phyloP scores from a whole-genome alignment of 2,888 invertebrate species.

The Dexiosoma caninum region DNA sequence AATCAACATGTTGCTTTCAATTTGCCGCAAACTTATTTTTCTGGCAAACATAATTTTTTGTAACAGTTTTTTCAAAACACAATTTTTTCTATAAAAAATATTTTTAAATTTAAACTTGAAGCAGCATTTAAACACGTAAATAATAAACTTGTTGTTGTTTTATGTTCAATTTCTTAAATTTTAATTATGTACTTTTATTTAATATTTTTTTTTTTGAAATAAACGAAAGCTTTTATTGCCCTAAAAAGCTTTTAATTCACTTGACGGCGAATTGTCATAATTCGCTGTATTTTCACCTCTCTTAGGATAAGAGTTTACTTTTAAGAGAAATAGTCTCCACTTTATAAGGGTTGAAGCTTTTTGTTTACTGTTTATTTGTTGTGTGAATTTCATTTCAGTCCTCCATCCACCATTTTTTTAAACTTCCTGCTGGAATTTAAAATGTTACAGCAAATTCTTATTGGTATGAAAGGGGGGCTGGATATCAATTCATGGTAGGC shows the following conservation, averaged over 20 bases:
- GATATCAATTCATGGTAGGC: background rate
- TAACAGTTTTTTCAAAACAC: background rate
- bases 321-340: conserved; percentile 56
- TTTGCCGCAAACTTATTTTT: conserved; percentile 66
- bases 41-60: background rate
- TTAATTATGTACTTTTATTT: too few species aligned
- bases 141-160: too few species aligned
- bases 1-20: conserved; percentile 70
- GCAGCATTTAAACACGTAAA: too few species aligned
- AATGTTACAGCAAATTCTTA: background rate
- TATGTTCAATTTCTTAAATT: too few species aligned
- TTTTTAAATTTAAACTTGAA: too few species aligned
- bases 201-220: too few species aligned
- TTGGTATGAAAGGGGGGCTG: background rate
- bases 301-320: background rate
- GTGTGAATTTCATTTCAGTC: background rate
- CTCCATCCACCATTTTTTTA: background rate
- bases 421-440: background rate
- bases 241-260: conserved; percentile 30
- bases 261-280: conserved; percentile 15
- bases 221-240: conserved; percentile 4
- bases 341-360: conserved; percentile 12
- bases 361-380: conserved; percentile 9
- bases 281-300: background rate
- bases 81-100: too few species aligned